Base-by-base conservation (phyloP, 2,113 vertebrate genomes). In the Acanthochromis polyacanthus region DNA sequence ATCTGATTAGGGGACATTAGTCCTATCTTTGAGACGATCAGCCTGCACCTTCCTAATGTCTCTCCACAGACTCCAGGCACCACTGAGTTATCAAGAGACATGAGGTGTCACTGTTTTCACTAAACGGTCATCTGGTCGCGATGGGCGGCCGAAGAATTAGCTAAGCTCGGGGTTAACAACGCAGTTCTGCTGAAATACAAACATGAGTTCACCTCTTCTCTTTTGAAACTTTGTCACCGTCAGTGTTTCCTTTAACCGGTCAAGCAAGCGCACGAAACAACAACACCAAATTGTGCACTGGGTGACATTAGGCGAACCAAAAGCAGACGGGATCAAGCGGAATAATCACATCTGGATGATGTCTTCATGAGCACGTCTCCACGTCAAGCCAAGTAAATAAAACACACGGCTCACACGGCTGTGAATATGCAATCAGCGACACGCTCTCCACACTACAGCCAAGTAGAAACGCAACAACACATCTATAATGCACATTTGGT, bases 1-100 rank as follows among this genome's bases (percentile, higher is more conserved):
- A 96, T 97, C 96, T 98, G 97, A 97, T 98, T 99, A 98, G 96
- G 94, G 95, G 95, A 95, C 94, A 98, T 97, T 97, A 98, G 96
- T 85, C 94, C 96, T 96, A 97, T 98, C 96, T 96, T 94, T 96
- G 95, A 95, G 95, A 96, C 93, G 95, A 96, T 97, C 96, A 96
- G 95, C 93, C 95, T 93, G 95, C 92, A 93, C 95, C 83, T 82
- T 92, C 94, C 96, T 92, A 93, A 93, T 96, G 85, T 93, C 94
- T 86, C 28, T 22, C 94, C 73, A 40, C 88, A 87, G 93, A 92
- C 93, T 93, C 93, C 73, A 89, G 92, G 80, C 93, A 89, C 84
- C 89, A 80, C 85, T 82, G 79, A 90, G 83, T 81, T 89, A 92
- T 88, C 89, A 73, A 78, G 83, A 84, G 85, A 91, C 89, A 78